These are phyloP conservation scores for Aphis craccivora DNA, from an alignment of 1,140 invertebrate genomes.

Conservation along the genomic window DNA sequence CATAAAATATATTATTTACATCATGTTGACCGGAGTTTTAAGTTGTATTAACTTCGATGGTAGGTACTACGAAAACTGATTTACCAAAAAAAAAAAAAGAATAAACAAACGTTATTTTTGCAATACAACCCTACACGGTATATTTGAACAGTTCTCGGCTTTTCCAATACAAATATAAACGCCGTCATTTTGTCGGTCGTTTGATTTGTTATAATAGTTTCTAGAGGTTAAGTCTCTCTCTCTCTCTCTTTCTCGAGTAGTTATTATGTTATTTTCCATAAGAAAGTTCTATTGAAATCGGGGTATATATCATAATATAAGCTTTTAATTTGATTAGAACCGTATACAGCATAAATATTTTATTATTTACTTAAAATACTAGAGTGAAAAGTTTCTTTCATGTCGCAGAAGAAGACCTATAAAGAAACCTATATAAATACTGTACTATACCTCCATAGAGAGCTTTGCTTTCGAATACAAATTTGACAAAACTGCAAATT, in stretches of 20 bases:
- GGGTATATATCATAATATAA: neutral
- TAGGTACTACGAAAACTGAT: neutral
- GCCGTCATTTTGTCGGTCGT: neutral
- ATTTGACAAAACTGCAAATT: neutral
- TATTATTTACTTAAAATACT: neutral
- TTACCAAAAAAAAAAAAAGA: neutral
- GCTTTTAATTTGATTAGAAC: constrained; percentile 4
- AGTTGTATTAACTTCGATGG: neutral
- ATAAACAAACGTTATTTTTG: neutral
- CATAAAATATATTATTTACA: neutral
- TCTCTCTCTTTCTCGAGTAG: neutral
- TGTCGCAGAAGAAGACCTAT: neutral
- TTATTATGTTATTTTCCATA: neutral
- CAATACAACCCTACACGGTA: neutral
- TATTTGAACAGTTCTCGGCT: neutral
- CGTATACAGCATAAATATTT: neutral
- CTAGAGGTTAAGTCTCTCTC: neutral
- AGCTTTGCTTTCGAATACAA: neutral
- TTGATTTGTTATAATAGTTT: neutral
- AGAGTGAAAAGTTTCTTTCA: neutral
- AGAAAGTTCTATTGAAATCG: neutral
- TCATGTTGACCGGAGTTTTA: neutral
- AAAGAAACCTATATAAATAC: too few relatives aligned
- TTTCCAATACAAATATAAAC: constrained; percentile 18
- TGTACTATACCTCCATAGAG: neutral